Evolutionary conservation across 2,888 invertebrate genomes (phyloP).

Genomic region (Ecdyonurus torrentis): DNA sequence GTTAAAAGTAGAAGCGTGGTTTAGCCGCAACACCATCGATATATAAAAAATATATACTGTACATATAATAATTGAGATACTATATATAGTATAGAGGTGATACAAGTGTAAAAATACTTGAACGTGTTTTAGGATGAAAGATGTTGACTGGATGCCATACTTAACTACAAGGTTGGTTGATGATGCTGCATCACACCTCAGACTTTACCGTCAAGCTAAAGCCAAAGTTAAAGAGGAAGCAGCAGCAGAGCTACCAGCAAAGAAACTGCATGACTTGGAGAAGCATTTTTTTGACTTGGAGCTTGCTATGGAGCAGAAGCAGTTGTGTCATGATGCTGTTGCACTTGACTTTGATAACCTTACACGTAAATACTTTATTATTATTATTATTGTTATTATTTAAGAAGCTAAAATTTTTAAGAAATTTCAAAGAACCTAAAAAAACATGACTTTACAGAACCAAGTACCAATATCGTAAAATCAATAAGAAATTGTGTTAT

Average conservation of each 20-base stretch:
- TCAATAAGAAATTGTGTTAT: too few relatives aligned
- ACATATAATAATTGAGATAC: too few relatives aligned
- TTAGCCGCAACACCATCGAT: too few relatives aligned
- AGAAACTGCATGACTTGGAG: conserved; percentile 31
- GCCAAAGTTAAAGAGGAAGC: conserved; percentile 17
- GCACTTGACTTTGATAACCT: conserved; percentile 36
- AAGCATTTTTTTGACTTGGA: conserved; percentile 81
- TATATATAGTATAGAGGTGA: too few relatives aligned
- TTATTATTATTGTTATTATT: too few relatives aligned
- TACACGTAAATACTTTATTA: neutral
- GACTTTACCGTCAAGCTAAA: conserved; percentile 66
- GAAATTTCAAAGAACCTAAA: too few relatives aligned
- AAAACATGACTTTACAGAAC: too few relatives aligned
- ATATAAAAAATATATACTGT: too few relatives aligned
- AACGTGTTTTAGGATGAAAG: conserved; percentile 51
- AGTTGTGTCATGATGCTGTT: conserved; percentile 60
- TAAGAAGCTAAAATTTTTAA: too few relatives aligned
- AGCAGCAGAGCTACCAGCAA: conserved; percentile 5
- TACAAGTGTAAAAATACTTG: too few relatives aligned
- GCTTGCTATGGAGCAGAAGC: conserved; percentile 65
- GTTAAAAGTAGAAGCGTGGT: too few relatives aligned
- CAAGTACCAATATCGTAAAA: too few relatives aligned
- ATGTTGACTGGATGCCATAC: conserved; percentile 80
- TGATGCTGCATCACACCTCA: conserved; percentile 76
- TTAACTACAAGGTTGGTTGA: conserved; percentile 76